Base-by-base conservation (phyloP, 2,797 vertebrate genomes). In the Melanotaenia parkinsoni region DNA sequence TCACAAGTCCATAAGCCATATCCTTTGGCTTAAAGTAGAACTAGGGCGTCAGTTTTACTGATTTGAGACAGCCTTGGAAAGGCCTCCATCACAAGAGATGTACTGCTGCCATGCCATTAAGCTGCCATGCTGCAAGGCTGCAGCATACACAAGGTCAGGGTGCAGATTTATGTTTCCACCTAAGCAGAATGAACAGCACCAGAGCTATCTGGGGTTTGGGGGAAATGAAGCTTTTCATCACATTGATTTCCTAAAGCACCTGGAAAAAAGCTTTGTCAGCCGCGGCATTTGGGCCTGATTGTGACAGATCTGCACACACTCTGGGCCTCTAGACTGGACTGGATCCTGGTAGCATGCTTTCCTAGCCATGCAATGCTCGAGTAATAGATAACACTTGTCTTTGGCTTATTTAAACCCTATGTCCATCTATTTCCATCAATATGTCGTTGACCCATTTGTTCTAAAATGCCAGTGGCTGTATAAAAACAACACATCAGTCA, bases 211-310 rank as follows among this genome's bases (percentile, higher is more conserved):
- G 83, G 78, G 82, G 79, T 89, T 91, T 89, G 79, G 72, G 87
- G 86, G 90, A 93, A 94, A 93, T 90, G 84, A 93, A 91, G 91
- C 93, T 91, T 94, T 95, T 95, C 91, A 94, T 95, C 93, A 92
- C 89, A 90, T 92, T 91, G 92, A 94, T 93, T 94, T 94, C 89
- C 88, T 92, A 90, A 94, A 92, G 90, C 90, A 91, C 88, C 88
- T 83, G 88, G 87, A 94, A 94, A 94, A 94, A 88, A 90, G 91
- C 93, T 91, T 93, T 92, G 93, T 94, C 91, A 89, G 91, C 80
- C 77, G 10, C 92, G 92, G 89, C 92, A 91, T 93, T 93, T 94
- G 83, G 89, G 85, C 81, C 81, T 92, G 92, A 93, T 94, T 94
- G 92, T 94, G 93, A 95, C 90, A 38, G 91, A 95, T 95, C 80